These are phyloP conservation scores for Anoplolepis gracilipes DNA, from an alignment of 1,140 invertebrate genomes.

Conservation along the genomic window DNA sequence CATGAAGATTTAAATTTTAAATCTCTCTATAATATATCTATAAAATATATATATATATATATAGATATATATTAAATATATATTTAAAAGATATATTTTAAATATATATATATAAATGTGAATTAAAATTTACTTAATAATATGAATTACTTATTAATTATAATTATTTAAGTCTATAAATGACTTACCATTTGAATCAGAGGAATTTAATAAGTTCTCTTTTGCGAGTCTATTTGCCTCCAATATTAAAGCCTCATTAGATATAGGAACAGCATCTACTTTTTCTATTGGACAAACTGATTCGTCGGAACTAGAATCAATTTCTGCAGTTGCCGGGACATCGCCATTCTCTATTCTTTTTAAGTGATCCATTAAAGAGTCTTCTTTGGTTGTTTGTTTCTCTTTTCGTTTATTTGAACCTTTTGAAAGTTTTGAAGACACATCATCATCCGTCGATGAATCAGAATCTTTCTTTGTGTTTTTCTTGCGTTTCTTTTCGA, in stretches of 20 bases:
- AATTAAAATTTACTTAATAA: too few species aligned
- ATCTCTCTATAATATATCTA: too few species aligned
- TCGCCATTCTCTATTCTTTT: conserved; percentile 71
- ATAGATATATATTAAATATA: too few species aligned
- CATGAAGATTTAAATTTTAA: background rate
- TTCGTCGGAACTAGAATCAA: conserved; percentile 60
- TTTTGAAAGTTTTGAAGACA: conserved; percentile 48
- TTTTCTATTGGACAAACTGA: conserved; percentile 34
- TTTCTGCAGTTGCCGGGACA: conserved; percentile 34
- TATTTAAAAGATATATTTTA: too few species aligned
- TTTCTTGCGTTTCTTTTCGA: conserved; percentile 65
- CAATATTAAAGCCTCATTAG: conserved; percentile 69
- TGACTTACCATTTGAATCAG: conserved; percentile 79
- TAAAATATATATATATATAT: too few species aligned
- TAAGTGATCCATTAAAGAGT: conserved; percentile 76
- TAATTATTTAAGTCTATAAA: too few species aligned
- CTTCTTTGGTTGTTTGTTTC: conserved; percentile 65
- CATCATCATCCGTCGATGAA: conserved; percentile 64
- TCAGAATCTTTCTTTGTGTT: conserved; percentile 40
- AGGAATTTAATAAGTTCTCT: conserved; percentile 74
- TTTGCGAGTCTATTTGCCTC: conserved; percentile 76
- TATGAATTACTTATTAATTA: too few species aligned
- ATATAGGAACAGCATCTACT: conserved; percentile 14
- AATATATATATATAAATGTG: too few species aligned
- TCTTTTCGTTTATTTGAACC: conserved; percentile 55